Conservation (phyloP, 2,113 vertebrate species). For the Datnioides undecimradiatus region DNA sequence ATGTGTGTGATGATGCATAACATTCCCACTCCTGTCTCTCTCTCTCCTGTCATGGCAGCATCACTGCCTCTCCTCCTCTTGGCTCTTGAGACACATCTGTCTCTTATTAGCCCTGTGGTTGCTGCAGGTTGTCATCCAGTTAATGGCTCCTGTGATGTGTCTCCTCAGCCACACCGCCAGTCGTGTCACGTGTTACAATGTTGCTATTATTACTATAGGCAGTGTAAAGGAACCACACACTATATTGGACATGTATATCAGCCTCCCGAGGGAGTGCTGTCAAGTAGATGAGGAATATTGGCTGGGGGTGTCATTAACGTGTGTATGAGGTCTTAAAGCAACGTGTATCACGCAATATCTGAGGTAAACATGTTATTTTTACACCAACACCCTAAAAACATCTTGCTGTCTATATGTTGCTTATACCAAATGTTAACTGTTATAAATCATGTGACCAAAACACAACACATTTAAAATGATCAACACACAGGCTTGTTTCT, state of each 20-base stretch:
- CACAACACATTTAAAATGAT: slow-evolving; percentile 25
- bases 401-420: too few species aligned
- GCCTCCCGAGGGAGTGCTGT: neutral
- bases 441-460: neutral
- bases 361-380: neutral
- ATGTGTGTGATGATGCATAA: slow-evolving; percentile 38
- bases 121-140: slow-evolving; percentile 54
- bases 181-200: slow-evolving; percentile 4
- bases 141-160: slow-evolving; percentile 62
- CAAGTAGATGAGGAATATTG: neutral
- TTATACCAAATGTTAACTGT: neutral
- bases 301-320: neutral
- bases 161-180: slow-evolving; percentile 29
- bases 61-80: neutral
- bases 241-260: slow-evolving; percentile 28
- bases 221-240: slow-evolving; percentile 19
- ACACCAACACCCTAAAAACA: neutral
- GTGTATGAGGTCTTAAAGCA: neutral
- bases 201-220: slow-evolving; percentile 35
- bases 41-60: slow-evolving; percentile 18
- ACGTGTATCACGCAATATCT: neutral
- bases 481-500: slow-evolving; percentile 75
- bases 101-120: slow-evolving; percentile 55
- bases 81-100: slow-evolving; percentile 53
- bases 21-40: neutral